A percentile compares a stretch with the other conserved stretches of the same genome.
phyloP scores from a whole-genome alignment of 2,113 vertebrate species.

The Chloropsis hardwickii region DNA sequence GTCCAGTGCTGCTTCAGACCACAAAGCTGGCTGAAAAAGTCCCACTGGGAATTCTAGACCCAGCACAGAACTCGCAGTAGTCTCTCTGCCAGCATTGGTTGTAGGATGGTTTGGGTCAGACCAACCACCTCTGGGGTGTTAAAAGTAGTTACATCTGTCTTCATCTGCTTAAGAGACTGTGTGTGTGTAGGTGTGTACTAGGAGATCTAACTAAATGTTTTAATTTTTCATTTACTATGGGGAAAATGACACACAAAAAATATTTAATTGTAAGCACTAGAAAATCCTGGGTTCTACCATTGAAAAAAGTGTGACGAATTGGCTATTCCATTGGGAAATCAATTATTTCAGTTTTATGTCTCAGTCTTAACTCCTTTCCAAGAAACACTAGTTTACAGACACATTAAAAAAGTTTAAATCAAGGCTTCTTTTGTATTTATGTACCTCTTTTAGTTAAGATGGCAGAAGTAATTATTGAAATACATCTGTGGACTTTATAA shows the following conservation, averaged over 20 bases:
- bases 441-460: neutral
- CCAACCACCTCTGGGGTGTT: neutral
- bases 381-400: neutral
- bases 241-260: neutral
- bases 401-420: neutral
- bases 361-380: neutral
- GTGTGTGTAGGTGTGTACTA: neutral
- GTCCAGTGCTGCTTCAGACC: neutral
- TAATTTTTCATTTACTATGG: neutral
- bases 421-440: neutral
- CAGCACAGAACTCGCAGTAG: fast-evolving
- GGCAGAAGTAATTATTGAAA: neutral
- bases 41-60: neutral
- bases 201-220: neutral
- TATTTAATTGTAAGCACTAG: neutral
- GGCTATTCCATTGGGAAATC: neutral
- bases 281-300: neutral
- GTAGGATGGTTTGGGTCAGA: neutral
- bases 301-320: neutral
- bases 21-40: neutral
- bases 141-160: neutral
- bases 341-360: neutral
- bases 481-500: neutral
- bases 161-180: neutral
- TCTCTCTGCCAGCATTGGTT: neutral